Evolutionary conservation across 2,113 vertebrate species (phyloP).

Genomic region (Todiramphus saurophagus): DNA sequence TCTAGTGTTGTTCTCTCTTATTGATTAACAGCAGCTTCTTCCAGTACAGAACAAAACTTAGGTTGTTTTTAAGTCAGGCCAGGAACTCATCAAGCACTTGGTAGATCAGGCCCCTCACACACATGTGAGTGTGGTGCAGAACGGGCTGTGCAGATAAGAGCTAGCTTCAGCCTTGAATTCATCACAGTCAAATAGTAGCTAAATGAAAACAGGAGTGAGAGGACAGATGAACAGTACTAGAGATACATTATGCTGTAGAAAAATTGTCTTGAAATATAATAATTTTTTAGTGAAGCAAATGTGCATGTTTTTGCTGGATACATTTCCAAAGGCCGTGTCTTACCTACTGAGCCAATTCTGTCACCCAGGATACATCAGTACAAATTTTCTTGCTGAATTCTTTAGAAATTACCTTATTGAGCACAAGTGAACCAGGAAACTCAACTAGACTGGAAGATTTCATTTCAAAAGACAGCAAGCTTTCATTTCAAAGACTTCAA

Average conservation of each 20-base stretch:
- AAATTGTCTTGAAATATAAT: background rate
- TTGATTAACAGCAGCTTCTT: background rate
- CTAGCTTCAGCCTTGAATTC: background rate
- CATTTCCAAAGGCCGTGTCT: background rate
- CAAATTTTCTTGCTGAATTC: background rate
- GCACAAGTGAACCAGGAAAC: background rate
- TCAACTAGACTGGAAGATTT: background rate
- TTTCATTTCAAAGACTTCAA: background rate
- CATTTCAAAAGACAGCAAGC: background rate
- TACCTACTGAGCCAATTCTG: conserved; percentile 28
- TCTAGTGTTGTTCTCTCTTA: background rate
- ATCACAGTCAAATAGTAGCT: background rate
- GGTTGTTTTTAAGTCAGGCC: background rate
- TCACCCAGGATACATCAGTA: background rate
- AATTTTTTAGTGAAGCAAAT: background rate
- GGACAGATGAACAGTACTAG: background rate
- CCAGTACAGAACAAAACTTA: background rate
- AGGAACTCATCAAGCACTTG: background rate
- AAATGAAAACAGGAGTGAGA: background rate
- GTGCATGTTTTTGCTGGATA: background rate
- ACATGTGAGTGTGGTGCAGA: background rate
- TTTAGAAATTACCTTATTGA: background rate
- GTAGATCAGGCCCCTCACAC: background rate
- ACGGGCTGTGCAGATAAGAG: background rate
- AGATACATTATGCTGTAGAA: background rate